Conservation (phyloP, 2,888 invertebrate species). For the Cataglyphis altisquamis region DNA sequence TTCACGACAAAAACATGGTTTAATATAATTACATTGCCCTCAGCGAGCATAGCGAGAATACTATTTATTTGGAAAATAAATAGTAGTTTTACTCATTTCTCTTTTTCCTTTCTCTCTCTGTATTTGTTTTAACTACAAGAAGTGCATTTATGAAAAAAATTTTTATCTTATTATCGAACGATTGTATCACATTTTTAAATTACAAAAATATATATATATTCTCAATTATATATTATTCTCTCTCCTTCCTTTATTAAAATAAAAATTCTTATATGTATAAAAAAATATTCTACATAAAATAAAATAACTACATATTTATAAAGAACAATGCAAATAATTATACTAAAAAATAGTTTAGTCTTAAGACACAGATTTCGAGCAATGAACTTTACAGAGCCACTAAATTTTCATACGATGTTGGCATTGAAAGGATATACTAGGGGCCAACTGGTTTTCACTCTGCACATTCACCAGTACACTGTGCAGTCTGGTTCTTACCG, state of each 20-base stretch:
- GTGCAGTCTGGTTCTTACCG: constrained; percentile 75
- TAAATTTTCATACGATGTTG: constrained; percentile 74
- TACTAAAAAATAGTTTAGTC: background rate
- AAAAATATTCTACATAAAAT: background rate
- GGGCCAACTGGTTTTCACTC: constrained; percentile 82
- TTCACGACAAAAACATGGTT: background rate
- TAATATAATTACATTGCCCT: background rate
- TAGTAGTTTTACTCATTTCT: background rate
- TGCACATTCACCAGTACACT: constrained; percentile 77
- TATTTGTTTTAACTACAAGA: background rate
- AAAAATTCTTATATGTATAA: background rate
- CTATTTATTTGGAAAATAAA: background rate
- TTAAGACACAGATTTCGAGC: constrained; percentile 9
- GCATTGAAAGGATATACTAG: constrained; percentile 78
- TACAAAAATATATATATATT: constrained; percentile 15
- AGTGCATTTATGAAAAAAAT: background rate
- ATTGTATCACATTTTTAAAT: background rate
- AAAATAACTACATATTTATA: no score
- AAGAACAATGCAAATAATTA: background rate
- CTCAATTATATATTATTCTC: background rate
- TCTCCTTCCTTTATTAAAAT: background rate
- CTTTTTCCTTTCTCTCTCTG: background rate
- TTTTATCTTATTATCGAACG: background rate
- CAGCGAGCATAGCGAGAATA: background rate
- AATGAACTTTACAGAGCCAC: constrained; percentile 45